phyloP scores from a whole-genome alignment of 2,888 invertebrate genomes.

The Zaprionus lineosus region DNA sequence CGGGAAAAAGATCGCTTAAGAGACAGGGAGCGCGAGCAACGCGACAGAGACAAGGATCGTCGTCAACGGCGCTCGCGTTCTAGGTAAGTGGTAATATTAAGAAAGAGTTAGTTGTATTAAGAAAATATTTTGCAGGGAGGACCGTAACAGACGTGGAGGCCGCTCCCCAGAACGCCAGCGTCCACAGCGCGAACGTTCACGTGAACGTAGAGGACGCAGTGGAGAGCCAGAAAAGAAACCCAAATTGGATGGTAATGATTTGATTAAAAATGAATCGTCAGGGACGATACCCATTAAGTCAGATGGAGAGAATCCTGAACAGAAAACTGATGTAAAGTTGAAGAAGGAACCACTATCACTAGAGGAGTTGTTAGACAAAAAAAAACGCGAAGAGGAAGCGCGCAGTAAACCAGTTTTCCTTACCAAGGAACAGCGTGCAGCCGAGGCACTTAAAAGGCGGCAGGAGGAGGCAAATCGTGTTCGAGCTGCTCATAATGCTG shows the following conservation, averaged over 20 bases:
- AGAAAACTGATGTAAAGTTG: conserved; percentile 73
- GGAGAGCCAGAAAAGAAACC: conserved; percentile 65
- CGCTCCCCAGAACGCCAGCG: conserved; percentile 64
- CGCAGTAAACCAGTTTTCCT: conserved; percentile 98
- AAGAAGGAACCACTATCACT: conserved; percentile 93
- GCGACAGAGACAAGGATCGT: conserved; percentile 66
- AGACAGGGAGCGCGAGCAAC: conserved; percentile 43
- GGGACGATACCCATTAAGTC: conserved; percentile 48
- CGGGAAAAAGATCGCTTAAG: conserved; percentile 55
- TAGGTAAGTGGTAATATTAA: conserved; percentile 38
- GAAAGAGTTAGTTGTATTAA: background rate
- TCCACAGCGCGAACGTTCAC: conserved; percentile 55
- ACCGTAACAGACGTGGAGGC: conserved; percentile 52
- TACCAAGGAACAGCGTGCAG: conserved; percentile 96
- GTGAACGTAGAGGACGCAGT: conserved; percentile 49
- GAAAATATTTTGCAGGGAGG: conserved; percentile 40
- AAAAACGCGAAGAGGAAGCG: conserved; percentile 97
- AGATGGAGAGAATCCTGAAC: conserved; percentile 82
- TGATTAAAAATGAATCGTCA: conserved; percentile 10
- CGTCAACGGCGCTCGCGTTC: conserved; percentile 73
- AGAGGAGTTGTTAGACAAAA: conserved; percentile 97
- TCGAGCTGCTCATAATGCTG: conserved; percentile 85
- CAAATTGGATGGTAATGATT: conserved; percentile 31
- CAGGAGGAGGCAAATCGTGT: conserved; percentile 94
- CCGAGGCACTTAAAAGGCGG: conserved; percentile 93